These are phyloP conservation scores for Periophthalmodon schlosseri DNA, from an alignment of 2,113 vertebrate species.

Conservation along the genomic window DNA sequence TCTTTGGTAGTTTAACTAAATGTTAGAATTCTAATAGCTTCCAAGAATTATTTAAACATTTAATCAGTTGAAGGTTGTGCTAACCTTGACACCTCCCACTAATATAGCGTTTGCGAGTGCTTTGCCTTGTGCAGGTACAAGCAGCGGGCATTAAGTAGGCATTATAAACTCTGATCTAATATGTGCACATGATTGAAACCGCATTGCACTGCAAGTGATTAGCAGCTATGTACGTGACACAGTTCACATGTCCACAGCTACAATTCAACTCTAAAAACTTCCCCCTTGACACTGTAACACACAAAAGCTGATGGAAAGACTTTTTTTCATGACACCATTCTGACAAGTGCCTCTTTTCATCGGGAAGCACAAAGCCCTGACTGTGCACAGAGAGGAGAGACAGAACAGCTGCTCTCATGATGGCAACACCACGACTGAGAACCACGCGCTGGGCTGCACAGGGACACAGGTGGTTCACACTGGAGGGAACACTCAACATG, in stretches of 20 bases:
- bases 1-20: neutral
- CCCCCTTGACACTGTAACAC: conserved; percentile 44
- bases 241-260: conserved; percentile 43
- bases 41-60: neutral
- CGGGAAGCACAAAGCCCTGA: conserved; percentile 61
- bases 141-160: neutral
- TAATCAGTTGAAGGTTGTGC: neutral
- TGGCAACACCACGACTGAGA: conserved; percentile 51
- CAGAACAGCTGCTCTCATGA: conserved; percentile 63
- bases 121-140: conserved; percentile 5
- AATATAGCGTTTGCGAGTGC: conserved; percentile 12
- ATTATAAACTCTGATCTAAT: conserved; percentile 38
- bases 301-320: conserved; percentile 19
- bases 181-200: conserved; percentile 17
- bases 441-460: neutral
- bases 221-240: conserved; percentile 53
- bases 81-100: neutral
- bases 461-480: conserved; percentile 40
- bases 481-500: conserved; percentile 17
- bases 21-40: no score
- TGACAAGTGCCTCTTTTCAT: conserved; percentile 65
- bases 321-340: conserved; percentile 46
- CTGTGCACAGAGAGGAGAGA: conserved; percentile 64
- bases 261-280: conserved; percentile 38
- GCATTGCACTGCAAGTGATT: conserved; percentile 33